Conservation (phyloP, 2,888 invertebrate genomes). For the Salticus scenicus region DNA sequence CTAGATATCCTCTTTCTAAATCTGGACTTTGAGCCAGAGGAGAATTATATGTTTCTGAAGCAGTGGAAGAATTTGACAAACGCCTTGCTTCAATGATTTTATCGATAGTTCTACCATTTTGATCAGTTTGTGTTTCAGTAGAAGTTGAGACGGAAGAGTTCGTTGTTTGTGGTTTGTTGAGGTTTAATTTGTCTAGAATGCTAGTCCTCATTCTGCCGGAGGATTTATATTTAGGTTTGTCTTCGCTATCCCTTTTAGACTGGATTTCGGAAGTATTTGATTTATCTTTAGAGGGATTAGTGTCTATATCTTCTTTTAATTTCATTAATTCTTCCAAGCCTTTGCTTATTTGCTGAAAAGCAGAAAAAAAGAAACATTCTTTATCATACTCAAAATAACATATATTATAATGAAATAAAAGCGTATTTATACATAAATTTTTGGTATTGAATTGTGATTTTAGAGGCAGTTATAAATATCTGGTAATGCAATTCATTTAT, state of each 20-base stretch:
- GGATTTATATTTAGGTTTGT: conserved; percentile 52
- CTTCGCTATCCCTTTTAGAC: neutral
- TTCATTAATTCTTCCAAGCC: conserved; percentile 64
- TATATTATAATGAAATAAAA: no score
- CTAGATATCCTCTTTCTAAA: neutral
- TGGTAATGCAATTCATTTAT: no score
- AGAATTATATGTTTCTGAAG: conserved; percentile 54
- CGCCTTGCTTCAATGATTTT: conserved; percentile 25
- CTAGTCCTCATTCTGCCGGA: conserved; percentile 42
- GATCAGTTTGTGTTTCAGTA: conserved; percentile 38
- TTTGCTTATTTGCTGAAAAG: conserved; percentile 55
- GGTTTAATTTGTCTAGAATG: conserved; percentile 43
- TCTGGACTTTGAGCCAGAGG: conserved; percentile 48
- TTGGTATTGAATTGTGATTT: no score
- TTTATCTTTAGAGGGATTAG: neutral
- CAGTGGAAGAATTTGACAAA: conserved; percentile 39
- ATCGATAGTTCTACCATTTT: neutral
- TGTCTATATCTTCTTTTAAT: conserved; percentile 48
- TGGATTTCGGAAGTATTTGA: no score
- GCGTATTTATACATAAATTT: no score
- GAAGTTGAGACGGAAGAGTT: conserved; percentile 26
- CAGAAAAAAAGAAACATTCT: no score
- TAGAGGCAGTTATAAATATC: no score
- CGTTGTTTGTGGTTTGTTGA: neutral
- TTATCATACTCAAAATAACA: no score